Conservation (phyloP, 2,888 invertebrate genomes). For the Drosophila macrospina region DNA sequence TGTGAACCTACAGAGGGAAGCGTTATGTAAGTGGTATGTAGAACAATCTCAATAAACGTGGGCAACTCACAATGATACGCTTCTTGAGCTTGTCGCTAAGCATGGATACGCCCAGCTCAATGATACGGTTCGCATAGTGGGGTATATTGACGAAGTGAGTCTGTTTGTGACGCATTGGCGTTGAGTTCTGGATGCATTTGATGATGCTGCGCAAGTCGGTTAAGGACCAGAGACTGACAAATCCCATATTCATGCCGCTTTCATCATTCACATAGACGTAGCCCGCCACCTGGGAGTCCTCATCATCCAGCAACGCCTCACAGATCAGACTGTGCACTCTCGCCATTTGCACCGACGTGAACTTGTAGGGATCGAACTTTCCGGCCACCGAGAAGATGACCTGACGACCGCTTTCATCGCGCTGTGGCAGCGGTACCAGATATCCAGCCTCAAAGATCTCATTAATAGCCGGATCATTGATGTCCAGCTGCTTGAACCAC, state of each 20-base stretch:
- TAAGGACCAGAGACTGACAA: constrained; percentile 92
- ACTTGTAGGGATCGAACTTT: constrained; percentile 91
- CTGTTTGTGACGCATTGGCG: constrained; percentile 95
- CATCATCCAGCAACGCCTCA: constrained; percentile 94
- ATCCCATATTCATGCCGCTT: constrained; percentile 93
- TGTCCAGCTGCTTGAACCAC: constrained; percentile 94
- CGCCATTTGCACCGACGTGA: constrained; percentile 93
- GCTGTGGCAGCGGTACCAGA: constrained; percentile 90
- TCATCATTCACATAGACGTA: constrained; percentile 94
- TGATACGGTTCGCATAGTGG: constrained; percentile 91
- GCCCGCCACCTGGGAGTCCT: constrained; percentile 92
- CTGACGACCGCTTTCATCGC: constrained; percentile 91
- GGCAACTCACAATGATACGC: constrained; percentile 90
- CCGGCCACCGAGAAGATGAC: constrained; percentile 93
- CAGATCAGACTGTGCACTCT: constrained; percentile 94
- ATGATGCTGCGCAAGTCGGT: constrained; percentile 91
- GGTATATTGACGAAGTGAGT: constrained; percentile 95
- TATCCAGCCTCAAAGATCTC: constrained; percentile 94
- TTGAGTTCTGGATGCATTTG: constrained; percentile 89
- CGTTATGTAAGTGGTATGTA: not conserved
- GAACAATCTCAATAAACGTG: not conserved
- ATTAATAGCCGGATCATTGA: constrained; percentile 91
- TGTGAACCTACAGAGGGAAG: constrained; percentile 87
- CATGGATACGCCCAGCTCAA: constrained; percentile 92
- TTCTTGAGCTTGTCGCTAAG: constrained; percentile 94